A percentile compares a stretch with the other conserved stretches of the same genome.
These are phyloP conservation scores for Philonicus albiceps DNA, from an alignment of 2,888 invertebrate species.

Conservation along the genomic window DNA sequence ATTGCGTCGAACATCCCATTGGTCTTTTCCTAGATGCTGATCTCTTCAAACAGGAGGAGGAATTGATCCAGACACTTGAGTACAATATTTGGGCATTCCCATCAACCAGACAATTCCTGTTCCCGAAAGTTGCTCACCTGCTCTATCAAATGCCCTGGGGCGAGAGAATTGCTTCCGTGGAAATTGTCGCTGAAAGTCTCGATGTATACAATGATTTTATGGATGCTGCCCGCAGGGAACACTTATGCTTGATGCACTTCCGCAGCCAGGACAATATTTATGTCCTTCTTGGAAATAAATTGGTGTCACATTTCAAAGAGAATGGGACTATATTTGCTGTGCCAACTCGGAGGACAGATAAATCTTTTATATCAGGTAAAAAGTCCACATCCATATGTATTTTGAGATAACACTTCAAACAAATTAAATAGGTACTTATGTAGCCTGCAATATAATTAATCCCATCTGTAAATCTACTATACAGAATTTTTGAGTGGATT, in stretches of 20 bases:
- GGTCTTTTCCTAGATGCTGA: constrained; percentile 60
- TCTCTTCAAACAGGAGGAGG: constrained; percentile 55
- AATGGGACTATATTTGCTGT: constrained; percentile 61
- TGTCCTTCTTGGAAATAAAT: constrained; percentile 59
- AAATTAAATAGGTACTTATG: background rate
- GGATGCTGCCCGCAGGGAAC: constrained; percentile 59
- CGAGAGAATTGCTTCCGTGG: constrained; percentile 61
- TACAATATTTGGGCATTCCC: constrained; percentile 63
- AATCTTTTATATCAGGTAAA: constrained; percentile 56
- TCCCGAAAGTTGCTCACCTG: constrained; percentile 60
- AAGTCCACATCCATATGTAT: background rate
- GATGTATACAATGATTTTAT: constrained; percentile 61
- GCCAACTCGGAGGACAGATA: constrained; percentile 57
- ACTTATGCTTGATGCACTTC: constrained; percentile 62
- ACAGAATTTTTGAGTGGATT: no score
- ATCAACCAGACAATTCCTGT: constrained; percentile 54
- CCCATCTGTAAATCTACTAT: no score
- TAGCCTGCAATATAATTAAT: no score
- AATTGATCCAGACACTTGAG: constrained; percentile 58
- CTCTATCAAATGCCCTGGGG: constrained; percentile 63
- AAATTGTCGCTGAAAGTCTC: constrained; percentile 58
- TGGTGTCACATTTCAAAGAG: constrained; percentile 58
- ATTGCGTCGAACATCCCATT: constrained; percentile 59
- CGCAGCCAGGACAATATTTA: constrained; percentile 60
- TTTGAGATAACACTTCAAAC: background rate